Conservation (phyloP, 1,140 invertebrate species). For the Eupristina koningsbergeri region DNA sequence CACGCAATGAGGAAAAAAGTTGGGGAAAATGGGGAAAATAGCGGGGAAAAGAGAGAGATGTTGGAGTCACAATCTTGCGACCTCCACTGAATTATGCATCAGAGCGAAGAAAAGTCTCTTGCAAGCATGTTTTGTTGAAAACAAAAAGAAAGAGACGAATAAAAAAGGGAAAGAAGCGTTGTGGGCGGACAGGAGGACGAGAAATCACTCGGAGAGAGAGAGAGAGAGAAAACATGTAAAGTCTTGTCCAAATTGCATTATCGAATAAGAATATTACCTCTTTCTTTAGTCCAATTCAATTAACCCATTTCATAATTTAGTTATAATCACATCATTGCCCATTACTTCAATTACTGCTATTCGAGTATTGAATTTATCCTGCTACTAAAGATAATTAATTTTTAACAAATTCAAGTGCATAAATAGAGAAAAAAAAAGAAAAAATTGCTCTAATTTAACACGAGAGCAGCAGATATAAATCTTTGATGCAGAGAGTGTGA, state of each 20-base stretch:
- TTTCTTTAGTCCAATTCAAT: background rate
- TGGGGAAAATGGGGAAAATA: background rate
- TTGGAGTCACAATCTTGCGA: background rate
- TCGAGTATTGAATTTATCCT: background rate
- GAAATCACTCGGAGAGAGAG: conserved; percentile 12
- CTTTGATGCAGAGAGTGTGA: too few relatives aligned
- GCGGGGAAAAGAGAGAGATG: background rate
- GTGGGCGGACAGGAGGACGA: conserved; percentile 16
- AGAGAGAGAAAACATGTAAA: background rate
- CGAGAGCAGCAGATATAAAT: too few relatives aligned
- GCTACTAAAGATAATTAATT: too few relatives aligned
- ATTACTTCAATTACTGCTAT: background rate
- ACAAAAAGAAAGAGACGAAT: conserved; percentile 9
- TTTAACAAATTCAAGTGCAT: too few relatives aligned
- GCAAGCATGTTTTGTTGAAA: conserved; percentile 26
- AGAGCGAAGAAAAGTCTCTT: conserved; percentile 32
- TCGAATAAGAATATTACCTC: background rate
- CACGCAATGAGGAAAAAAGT: background rate
- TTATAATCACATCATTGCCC: background rate
- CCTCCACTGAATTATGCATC: conserved; percentile 40
- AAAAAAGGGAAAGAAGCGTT: conserved; percentile 14
- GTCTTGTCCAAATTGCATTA: conserved; percentile 19
- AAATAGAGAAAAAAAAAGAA: too few relatives aligned
- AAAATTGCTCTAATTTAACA: too few relatives aligned
- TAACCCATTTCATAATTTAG: background rate